phyloP scores from a whole-genome alignment of 1,140 invertebrate genomes.

The Yoshiicerus persimilis region DNA sequence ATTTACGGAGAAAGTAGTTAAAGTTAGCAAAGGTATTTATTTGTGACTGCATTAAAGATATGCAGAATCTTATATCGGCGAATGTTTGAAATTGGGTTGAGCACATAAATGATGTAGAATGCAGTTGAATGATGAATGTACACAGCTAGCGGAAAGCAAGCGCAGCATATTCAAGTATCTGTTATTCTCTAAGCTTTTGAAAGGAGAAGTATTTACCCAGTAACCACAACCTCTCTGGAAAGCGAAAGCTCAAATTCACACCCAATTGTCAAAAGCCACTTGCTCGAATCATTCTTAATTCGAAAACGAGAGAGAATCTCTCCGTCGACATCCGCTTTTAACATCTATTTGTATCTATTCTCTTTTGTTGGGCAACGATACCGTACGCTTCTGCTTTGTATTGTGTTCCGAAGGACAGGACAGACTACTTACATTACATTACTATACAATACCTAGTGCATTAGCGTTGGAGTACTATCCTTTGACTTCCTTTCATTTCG shows the following conservation, averaged over 20 bases:
- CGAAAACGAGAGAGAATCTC: neutral
- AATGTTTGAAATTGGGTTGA: neutral
- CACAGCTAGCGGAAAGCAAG: neutral
- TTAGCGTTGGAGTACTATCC: neutral
- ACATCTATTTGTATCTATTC: neutral
- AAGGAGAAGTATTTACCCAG: neutral
- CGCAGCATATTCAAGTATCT: neutral
- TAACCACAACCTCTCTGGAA: neutral
- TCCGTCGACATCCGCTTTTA: slow-evolving; percentile 2
- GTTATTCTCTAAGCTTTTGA: neutral
- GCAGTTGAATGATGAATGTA: neutral
- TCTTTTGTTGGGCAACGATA: neutral
- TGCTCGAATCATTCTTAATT: slow-evolving; percentile 3
- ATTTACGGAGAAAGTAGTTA: neutral
- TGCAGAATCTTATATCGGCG: too few relatives aligned
- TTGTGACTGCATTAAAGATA: too few relatives aligned
- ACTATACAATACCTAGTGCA: neutral
- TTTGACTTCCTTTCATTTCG: neutral
- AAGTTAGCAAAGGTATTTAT: neutral
- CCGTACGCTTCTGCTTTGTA: neutral
- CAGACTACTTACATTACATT: neutral
- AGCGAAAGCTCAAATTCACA: neutral
- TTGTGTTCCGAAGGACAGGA: neutral
- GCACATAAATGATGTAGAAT: neutral
- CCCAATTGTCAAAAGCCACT: slow-evolving; percentile 21